phyloP scores from a whole-genome alignment of 2,888 invertebrate species.

The Resseliella maxima region DNA sequence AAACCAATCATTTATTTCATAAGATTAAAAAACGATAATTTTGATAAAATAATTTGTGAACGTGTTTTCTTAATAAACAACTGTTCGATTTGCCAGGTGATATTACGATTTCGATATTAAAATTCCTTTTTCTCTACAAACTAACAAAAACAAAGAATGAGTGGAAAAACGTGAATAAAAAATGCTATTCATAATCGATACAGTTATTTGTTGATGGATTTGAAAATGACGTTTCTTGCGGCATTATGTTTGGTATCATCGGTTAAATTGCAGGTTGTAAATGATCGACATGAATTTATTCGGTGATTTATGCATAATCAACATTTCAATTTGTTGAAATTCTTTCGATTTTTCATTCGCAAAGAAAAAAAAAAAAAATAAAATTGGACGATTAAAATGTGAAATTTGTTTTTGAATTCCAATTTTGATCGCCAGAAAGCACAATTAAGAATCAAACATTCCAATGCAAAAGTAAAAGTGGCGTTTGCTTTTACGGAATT shows the following conservation, averaged over 20 bases:
- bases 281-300: neutral
- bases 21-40: neutral
- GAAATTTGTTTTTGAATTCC: neutral
- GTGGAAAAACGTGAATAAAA: neutral
- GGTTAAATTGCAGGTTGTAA: slow-evolving; percentile 6
- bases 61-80: too few relatives aligned
- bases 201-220: slow-evolving; percentile 45
- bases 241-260: neutral
- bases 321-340: neutral
- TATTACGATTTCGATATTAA: slow-evolving; percentile 15
- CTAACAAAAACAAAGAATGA: neutral
- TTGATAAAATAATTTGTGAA: neutral
- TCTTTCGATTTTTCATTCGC: neutral
- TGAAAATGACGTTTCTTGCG: slow-evolving; percentile 4
- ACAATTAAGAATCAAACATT: neutral
- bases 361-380: too few relatives aligned
- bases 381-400: too few relatives aligned
- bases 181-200: neutral
- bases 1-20: neutral
- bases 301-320: slow-evolving; percentile 54
- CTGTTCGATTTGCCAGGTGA: slow-evolving; percentile 26
- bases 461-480: slow-evolving; percentile 38
- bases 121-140: too few relatives aligned
- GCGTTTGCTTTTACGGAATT: neutral
- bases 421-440: neutral